Evolutionary conservation across 2,888 invertebrate species (phyloP).

Genomic region (Magallana nippona): DNA sequence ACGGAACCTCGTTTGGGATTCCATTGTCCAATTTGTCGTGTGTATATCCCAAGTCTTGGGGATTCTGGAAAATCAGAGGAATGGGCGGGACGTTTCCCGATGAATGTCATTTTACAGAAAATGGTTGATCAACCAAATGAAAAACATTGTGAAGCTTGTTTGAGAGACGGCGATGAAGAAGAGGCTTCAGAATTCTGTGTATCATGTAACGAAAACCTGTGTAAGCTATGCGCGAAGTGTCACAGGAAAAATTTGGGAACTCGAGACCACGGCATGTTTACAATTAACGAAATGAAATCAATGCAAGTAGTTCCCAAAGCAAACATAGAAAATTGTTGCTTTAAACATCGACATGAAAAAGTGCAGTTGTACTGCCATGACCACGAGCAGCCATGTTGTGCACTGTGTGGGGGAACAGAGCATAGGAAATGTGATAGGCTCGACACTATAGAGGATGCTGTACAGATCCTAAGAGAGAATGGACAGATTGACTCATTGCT

Average conservation of each 20-base stretch:
- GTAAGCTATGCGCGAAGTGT: neutral
- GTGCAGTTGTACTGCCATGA: neutral
- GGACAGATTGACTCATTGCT: too few species aligned
- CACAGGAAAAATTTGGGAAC: neutral
- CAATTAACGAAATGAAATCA: neutral
- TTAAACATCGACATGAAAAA: neutral
- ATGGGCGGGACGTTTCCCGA: neutral
- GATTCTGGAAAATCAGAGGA: neutral
- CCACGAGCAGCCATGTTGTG: neutral
- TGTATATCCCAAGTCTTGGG: neutral
- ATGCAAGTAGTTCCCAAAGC: too few species aligned
- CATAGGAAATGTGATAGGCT: neutral
- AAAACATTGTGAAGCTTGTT: neutral
- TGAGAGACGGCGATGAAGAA: conserved; percentile 1
- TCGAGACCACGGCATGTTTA: neutral
- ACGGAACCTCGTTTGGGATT: conserved; percentile 15
- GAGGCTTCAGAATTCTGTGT: neutral
- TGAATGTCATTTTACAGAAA: neutral
- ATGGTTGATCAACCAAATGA: neutral
- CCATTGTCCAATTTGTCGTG: neutral
- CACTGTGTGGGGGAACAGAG: neutral
- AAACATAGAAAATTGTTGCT: neutral
- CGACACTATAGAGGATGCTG: too few species aligned
- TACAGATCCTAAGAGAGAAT: too few species aligned
- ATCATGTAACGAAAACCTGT: neutral